A percentile compares a stretch with the other conserved stretches of the same genome.
Evolutionary conservation across 2,113 vertebrate genomes (phyloP).

Genomic region (Mesocricetus auratus): DNA sequence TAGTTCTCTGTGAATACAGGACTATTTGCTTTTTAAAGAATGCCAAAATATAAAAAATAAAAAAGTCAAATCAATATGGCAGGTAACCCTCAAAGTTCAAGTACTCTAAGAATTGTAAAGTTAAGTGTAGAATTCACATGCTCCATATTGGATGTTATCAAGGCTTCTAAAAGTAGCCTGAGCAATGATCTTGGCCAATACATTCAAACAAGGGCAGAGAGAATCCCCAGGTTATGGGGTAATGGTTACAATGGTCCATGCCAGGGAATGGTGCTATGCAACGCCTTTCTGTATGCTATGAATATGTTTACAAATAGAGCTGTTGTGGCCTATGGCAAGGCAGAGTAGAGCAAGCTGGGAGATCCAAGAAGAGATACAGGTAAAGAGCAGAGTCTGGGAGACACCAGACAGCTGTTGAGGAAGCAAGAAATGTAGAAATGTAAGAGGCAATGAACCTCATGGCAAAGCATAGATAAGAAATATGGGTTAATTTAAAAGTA

Average conservation of each 20-base stretch:
- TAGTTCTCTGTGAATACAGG: slow-evolving; percentile 16
- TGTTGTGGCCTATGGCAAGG: too few species aligned
- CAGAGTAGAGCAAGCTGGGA: too few species aligned
- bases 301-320: too few species aligned
- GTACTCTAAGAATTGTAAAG: not conserved
- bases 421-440: too few species aligned
- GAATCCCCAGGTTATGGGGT: not conserved
- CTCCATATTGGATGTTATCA: not conserved
- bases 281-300: too few species aligned
- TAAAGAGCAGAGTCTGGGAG: too few species aligned
- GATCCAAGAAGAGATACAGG: too few species aligned
- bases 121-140: not conserved
- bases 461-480: too few species aligned
- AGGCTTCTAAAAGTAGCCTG: not conserved
- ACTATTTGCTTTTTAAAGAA: not conserved
- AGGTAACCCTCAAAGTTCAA: not conserved
- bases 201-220: not conserved
- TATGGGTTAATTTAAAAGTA: too few species aligned
- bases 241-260: not conserved
- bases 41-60: not conserved
- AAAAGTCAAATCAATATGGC: not conserved
- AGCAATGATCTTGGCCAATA: not conserved
- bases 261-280: not conserved
- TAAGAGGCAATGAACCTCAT: too few species aligned
- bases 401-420: too few species aligned